Evolutionary conservation across 2,797 vertebrate species (phyloP), one percentile per base, ranked within the genome.

Genomic region (Sciurus carolinensis): DNA sequence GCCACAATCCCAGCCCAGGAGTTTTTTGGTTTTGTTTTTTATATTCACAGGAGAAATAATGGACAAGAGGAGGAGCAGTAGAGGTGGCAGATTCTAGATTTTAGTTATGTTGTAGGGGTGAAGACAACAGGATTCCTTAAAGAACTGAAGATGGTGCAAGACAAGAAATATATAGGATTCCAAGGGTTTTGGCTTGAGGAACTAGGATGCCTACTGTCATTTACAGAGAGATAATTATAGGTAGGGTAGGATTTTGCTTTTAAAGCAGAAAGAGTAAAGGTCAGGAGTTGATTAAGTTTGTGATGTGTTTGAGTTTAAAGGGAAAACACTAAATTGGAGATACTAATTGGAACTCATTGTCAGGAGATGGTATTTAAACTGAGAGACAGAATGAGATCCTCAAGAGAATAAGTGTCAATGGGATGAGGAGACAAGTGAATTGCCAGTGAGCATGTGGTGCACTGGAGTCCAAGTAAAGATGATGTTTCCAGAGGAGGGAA

Each of bases 31-130:
- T 57, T 57, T 22, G 54, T 57, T 57, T 57, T 50, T 39, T 85
- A 44, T 89, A 83, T 80, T 81, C 26, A 50, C 20, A 72, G 33
- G 26, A 87, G n/a, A 93, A 67, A 79, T 50, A 93, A 59, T 30
- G 26, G 47, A 54, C 26, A 42, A 67, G 87, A 75, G 8, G 67
- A 75, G 30, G 5, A 47, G 39, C 59, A 52, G 33, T 54, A 22
- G 47, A 72, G 22, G 44, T 54, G n/a, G 26, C 77, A 77, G 42
- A 77, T 54, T 91, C n/a, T 80, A 50, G 62, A 93, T 54, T 54
- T 54, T 77, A 87, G 72, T 44, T 39, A 24, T 15, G 66, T 47
- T 89, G 88, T 91, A 85, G 59, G n/a, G 12, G 14, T 44, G n/a
- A 12, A 91, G 44, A 6, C n/a, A 79, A 44, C 28, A 86, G 66